phyloP scores from a whole-genome alignment of 2,113 vertebrate species.

The Pristiophorus japonicus region DNA sequence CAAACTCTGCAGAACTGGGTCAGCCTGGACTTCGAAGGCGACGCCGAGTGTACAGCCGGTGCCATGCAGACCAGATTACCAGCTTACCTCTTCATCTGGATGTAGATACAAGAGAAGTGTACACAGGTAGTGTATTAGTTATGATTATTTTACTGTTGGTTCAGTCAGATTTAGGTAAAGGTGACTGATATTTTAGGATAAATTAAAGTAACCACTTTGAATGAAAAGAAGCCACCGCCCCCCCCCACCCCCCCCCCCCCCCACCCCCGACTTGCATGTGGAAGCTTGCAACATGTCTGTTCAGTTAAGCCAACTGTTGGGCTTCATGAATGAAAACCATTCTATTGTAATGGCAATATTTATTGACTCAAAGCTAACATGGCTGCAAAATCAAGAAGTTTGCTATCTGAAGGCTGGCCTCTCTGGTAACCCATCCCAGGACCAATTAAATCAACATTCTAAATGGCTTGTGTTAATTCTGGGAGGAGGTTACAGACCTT shows the following conservation, averaged over 20 bases:
- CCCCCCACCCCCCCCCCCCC: no score
- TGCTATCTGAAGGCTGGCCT: no score
- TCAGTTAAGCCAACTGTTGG: not conserved
- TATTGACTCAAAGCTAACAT: no score
- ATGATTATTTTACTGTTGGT: slow-evolving; percentile 41
- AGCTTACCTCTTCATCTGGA: slow-evolving; percentile 51
- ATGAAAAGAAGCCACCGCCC: no score
- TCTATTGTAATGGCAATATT: not conserved
- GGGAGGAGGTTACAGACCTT: no score
- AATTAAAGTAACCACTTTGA: not conserved
- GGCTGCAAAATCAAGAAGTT: no score
- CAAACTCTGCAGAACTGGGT: slow-evolving; percentile 64
- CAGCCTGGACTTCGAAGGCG: slow-evolving; percentile 70
- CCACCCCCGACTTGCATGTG: no score
- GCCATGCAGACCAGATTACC: slow-evolving; percentile 62
- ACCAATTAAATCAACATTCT: not conserved
- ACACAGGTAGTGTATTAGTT: slow-evolving; percentile 49
- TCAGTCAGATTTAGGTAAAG: slow-evolving; percentile 49
- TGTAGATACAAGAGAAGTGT: slow-evolving; percentile 44
- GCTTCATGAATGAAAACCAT: not conserved
- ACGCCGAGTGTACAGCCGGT: slow-evolving; percentile 68
- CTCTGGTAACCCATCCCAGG: not conserved
- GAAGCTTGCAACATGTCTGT: no score
- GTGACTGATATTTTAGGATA: not conserved
- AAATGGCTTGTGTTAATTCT: not conserved